Conservation (phyloP, 2,888 invertebrate species). For the Dendrolimus houi region DNA sequence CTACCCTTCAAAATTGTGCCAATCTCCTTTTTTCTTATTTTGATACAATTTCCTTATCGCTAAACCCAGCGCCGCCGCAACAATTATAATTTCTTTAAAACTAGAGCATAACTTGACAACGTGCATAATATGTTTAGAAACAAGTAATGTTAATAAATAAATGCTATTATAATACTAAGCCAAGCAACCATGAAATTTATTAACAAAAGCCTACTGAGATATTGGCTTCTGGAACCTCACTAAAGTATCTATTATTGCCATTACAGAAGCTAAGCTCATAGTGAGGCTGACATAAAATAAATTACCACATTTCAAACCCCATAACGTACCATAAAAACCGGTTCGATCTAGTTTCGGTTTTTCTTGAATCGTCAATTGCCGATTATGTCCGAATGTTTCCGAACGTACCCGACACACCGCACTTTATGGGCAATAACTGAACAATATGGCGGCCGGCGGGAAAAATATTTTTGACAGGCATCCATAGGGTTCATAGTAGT, state of each 20-base stretch:
- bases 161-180: no score
- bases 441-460: slow-evolving; percentile 41
- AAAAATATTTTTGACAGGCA: slow-evolving; percentile 28
- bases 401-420: slow-evolving; percentile 7
- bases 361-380: neutral
- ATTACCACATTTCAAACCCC: neutral
- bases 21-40: no score
- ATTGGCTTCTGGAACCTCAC: no score
- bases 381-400: neutral
- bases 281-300: neutral
- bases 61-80: no score
- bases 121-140: no score
- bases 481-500: neutral
- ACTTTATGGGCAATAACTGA: slow-evolving; percentile 48
- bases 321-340: neutral
- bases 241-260: neutral
- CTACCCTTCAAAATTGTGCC: no score
- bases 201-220: no score
- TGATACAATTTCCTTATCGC: no score
- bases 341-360: neutral
- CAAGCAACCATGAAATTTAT: no score
- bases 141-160: no score
- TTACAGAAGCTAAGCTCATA: neutral
- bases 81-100: no score
- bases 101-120: no score